Evolutionary conservation across 1,140 invertebrate genomes (phyloP).

Genomic region (Physella acuta): DNA sequence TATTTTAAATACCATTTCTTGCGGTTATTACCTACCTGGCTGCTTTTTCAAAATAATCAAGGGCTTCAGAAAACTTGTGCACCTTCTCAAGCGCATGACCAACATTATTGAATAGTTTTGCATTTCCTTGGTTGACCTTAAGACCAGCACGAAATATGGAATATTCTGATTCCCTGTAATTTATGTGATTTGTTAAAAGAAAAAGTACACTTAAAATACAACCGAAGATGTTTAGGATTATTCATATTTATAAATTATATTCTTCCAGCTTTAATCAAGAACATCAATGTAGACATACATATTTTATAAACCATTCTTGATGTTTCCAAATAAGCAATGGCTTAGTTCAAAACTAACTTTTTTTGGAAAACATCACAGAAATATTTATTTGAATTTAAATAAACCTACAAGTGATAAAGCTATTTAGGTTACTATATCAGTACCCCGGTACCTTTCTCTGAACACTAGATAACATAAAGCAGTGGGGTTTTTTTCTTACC

Average conservation of each 20-base stretch:
- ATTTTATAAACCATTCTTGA: no score
- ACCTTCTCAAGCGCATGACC: constrained; percentile 90
- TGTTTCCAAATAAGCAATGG: no score
- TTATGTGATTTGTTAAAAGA: neutral
- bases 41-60: constrained; percentile 89
- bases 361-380: no score
- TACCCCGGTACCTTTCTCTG: no score
- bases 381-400: no score
- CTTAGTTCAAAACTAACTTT: no score
- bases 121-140: constrained; percentile 87
- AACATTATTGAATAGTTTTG: constrained; percentile 95
- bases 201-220: neutral
- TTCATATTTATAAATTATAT: neutral
- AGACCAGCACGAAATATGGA: constrained; percentile 85
- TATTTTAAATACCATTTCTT: no score
- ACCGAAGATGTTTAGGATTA: neutral
- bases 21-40: constrained; percentile 69
- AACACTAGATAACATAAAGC: no score
- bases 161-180: constrained; percentile 76
- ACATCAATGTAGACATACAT: no score
- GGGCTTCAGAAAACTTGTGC: constrained; percentile 78
- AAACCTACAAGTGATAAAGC: no score
- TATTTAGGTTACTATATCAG: no score
- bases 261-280: neutral
- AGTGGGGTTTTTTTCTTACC: constrained; percentile 62